Percentiles rank a stretch among this genome's conserved stretches.
phyloP scores from a whole-genome alignment of 37 sponge, comb jelly and placozoan genomes.

The Beroe ovata region DNA sequence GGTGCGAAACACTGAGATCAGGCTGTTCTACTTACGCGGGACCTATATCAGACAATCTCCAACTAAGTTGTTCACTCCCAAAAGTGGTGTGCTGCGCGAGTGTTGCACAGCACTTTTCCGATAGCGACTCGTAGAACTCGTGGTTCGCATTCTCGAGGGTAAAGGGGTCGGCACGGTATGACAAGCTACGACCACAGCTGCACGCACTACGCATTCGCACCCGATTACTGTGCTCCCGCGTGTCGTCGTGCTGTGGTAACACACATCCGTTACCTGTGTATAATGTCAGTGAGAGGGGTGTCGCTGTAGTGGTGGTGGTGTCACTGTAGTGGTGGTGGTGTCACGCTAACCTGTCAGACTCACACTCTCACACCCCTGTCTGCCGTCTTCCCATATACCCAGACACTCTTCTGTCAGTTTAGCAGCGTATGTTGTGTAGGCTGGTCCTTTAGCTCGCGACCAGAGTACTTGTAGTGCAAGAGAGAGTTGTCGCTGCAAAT shows the following conservation, averaged over 20 bases:
- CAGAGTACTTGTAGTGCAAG: not conserved
- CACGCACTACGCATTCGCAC: not conserved
- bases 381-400: conserved; percentile 10
- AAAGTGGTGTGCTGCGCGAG: not conserved
- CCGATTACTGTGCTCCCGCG: not conserved
- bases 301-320: too few species aligned
- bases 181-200: conserved; percentile 1
- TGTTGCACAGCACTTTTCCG: conserved; percentile 16
- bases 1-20: too few species aligned
- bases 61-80: conserved; percentile 12
- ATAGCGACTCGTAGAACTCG: conserved; percentile 4
- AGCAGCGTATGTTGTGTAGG: not conserved
- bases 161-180: conserved; percentile 27
- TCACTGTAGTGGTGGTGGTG: too few species aligned
- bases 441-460: conserved; percentile 22
- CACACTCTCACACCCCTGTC: conserved; percentile 1
- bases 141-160: conserved; percentile 28
- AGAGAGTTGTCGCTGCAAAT: not conserved
- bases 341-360: too few species aligned
- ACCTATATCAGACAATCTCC: not conserved
- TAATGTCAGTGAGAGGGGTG: too few species aligned
- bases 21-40: conserved; percentile 19
- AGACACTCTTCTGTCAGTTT: conserved; percentile 23
- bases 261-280: conserved; percentile 24
- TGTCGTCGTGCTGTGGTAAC: not conserved